Conservation (phyloP, 35 echinoderm and acorn worm species). For the Diadema setosum region DNA sequence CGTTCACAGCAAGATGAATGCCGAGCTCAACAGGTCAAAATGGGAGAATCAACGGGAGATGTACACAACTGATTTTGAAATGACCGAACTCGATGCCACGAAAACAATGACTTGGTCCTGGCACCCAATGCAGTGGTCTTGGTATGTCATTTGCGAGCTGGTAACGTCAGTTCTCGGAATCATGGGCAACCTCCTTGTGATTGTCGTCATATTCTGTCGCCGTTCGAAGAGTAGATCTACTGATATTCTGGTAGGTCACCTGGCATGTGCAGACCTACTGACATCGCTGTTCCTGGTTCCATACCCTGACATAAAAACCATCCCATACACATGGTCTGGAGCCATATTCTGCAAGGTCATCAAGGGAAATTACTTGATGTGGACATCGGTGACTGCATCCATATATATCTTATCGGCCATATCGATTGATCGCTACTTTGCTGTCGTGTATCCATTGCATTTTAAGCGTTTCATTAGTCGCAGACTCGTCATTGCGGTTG, state of each 20-base stretch:
- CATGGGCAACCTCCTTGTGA: slow-evolving; percentile 12
- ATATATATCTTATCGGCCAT: slow-evolving; percentile 2
- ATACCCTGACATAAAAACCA: not conserved
- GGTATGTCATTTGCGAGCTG: not conserved
- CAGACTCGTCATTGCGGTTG: not conserved
- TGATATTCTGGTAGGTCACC: not conserved
- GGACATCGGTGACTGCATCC: not conserved
- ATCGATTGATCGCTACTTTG: slow-evolving; percentile 28
- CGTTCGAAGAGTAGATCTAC: not conserved
- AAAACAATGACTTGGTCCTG: too few relatives aligned
- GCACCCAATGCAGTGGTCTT: not conserved
- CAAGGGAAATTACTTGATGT: not conserved
- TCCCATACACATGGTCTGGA: not conserved
- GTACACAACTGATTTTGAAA: too few relatives aligned
- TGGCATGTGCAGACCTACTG: slow-evolving; percentile 18
- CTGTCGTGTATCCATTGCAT: not conserved
- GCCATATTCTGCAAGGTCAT: slow-evolving; percentile 10
- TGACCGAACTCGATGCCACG: too few relatives aligned
- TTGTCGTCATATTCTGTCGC: not conserved
- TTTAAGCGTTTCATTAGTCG: not conserved
- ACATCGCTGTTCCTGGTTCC: slow-evolving; percentile 9
- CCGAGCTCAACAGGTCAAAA: too few relatives aligned
- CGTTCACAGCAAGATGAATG: too few relatives aligned
- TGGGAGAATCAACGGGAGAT: too few relatives aligned
- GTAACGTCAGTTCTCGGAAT: slow-evolving; percentile 9